phyloP scores from a whole-genome alignment of 2,888 invertebrate genomes.

The Lacanobia wlatinum region DNA sequence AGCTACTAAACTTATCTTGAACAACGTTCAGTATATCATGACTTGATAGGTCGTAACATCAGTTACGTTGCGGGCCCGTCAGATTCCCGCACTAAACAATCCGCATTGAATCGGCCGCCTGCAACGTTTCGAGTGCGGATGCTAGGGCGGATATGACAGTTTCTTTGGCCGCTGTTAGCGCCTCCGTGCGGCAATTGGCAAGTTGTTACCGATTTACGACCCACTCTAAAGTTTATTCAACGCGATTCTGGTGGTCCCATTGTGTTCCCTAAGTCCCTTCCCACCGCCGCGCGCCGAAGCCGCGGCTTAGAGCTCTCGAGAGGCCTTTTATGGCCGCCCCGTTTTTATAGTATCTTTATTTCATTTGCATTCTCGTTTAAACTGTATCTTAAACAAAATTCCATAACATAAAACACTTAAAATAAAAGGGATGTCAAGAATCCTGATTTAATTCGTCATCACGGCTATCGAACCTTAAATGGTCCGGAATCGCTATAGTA shows the following conservation, averaged over 20 bases:
- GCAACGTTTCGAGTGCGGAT: conserved; percentile 88
- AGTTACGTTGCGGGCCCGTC: neutral
- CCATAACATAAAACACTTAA: conserved; percentile 69
- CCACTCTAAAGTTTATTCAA: conserved; percentile 88
- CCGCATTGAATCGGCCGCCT: conserved; percentile 66
- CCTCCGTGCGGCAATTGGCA: conserved; percentile 89
- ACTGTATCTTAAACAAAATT: conserved; percentile 79
- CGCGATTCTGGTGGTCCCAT: conserved; percentile 89
- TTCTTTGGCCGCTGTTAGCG: conserved; percentile 85
- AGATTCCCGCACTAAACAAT: conserved; percentile 51
- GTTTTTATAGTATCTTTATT: conserved; percentile 84
- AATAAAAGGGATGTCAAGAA: conserved; percentile 68
- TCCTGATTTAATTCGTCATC: conserved; percentile 67
- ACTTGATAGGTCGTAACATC: neutral
- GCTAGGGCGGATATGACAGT: conserved; percentile 87
- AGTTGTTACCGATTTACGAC: conserved; percentile 88
- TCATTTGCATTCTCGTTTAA: conserved; percentile 82
- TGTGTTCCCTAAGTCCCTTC: conserved; percentile 83
- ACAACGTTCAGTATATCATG: conserved; percentile 12
- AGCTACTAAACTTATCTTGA: conserved; percentile 9
- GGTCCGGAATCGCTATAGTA: conserved; percentile 28
- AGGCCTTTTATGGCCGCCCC: conserved; percentile 81
- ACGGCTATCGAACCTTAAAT: conserved; percentile 49
- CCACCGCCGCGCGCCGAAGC: conserved; percentile 74
- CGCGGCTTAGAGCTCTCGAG: conserved; percentile 79